Evolutionary conservation across 2,888 invertebrate species (phyloP).

Genomic region (Ctenicera cuprea): DNA sequence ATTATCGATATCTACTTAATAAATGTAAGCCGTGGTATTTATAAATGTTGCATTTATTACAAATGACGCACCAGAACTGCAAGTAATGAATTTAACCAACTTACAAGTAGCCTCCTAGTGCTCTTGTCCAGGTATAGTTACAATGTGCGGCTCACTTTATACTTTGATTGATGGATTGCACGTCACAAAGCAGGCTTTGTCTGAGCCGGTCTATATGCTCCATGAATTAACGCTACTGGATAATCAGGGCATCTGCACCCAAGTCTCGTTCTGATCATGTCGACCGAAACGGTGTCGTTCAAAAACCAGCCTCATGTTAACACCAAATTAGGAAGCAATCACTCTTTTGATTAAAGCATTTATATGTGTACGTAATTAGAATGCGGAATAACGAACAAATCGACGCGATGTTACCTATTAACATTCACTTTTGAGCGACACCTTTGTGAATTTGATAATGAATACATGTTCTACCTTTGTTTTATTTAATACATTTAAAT

Average conservation of each 20-base stretch:
- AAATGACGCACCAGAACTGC: constrained; percentile 16
- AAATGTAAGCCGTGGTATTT: too few species aligned
- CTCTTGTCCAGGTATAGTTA: constrained; percentile 64
- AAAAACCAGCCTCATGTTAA: constrained; percentile 64
- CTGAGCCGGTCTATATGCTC: constrained; percentile 59
- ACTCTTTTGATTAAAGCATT: constrained; percentile 58
- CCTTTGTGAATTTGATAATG: neutral
- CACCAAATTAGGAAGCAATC: constrained; percentile 63
- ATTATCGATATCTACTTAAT: too few species aligned
- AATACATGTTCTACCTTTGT: too few species aligned
- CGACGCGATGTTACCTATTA: neutral
- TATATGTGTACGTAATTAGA: constrained; percentile 31
- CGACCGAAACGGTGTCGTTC: constrained; percentile 63
- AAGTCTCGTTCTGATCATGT: constrained; percentile 62
- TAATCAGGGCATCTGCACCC: constrained; percentile 66
- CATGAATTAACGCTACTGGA: constrained; percentile 63
- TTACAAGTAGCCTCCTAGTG: constrained; percentile 59
- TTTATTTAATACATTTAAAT: too few species aligned
- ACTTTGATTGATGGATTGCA: constrained; percentile 67
- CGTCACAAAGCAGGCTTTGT: constrained; percentile 65
- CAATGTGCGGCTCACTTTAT: constrained; percentile 63
- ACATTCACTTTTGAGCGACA: neutral
- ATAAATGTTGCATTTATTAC: neutral
- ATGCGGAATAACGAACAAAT: neutral
- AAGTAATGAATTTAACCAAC: constrained; percentile 20